Base-by-base conservation (phyloP, 2,113 vertebrate species). In the Oryzias melastigma region DNA sequence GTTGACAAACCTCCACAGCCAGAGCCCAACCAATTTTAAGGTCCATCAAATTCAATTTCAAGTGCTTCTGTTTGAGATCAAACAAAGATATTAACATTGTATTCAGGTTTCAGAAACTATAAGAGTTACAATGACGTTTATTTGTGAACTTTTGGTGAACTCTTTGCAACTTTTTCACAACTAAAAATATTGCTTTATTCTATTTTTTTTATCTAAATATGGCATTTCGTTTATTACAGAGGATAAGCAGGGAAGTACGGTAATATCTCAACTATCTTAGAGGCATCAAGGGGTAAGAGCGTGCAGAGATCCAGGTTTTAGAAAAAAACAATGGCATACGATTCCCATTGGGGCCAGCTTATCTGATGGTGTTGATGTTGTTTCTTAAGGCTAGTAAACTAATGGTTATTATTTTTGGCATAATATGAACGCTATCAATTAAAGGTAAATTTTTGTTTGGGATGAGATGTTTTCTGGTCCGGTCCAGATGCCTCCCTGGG, bases 41-140 rank as follows among this genome's bases (percentile, higher is more conserved):
- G 63, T 52, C 52, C 51, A 71, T 25, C 7, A 75, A 60, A 48
- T 57, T 75, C 7, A 61, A 63, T 71, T 65, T 69, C 46, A n/a
- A 50, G 48, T 52, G 20, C 43, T 42, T 13, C 3, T 42, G 14
- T 43, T 42, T 15, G 19, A 18, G 13, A 15, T 15, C 10, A 52
- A 12, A 35, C 25, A 35, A 52, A 52, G n/a, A 35, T 35, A 12
- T 35, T 27, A 51, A 22, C 5, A 17, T 52, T 15, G 20, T 4
- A 49, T 20, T 13, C 5, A 52, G 16, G 13, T 25, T 52, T 52
- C 27, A 14, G 17, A 24, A 25, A 27, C 24, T 16, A 7, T 14
- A 14, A 3, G 44, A 52, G 5, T 52, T 15, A 10, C 22, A 52
- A 25, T 25, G 25, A 51, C 6, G 22, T 25, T 4, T 15, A 51